Evolutionary conservation across 2,113 vertebrate genomes (phyloP).

Genomic region (Pagrus major): DNA sequence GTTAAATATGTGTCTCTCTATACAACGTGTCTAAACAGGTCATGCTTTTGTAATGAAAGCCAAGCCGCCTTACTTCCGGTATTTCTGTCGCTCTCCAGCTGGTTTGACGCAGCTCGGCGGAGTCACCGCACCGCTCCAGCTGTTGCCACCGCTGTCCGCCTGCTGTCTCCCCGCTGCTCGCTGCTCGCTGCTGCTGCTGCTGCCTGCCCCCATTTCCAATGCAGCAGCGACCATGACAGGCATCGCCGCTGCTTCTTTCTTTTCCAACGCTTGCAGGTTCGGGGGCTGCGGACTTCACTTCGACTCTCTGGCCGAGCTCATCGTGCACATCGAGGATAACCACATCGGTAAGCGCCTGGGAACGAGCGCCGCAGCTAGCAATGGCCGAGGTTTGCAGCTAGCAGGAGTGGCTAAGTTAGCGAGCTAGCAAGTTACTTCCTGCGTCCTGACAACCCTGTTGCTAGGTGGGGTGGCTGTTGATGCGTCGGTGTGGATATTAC

Average conservation of each 20-base stretch:
- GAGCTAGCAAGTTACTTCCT: conserved; percentile 79
- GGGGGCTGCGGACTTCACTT: conserved; percentile 95
- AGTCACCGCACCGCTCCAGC: conserved; percentile 76
- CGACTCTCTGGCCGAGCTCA: conserved; percentile 92
- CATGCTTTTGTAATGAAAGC: conserved; percentile 52
- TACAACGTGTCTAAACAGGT: too few relatives aligned
- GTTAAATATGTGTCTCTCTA: neutral
- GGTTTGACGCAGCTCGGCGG: conserved; percentile 52
- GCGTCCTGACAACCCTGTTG: conserved; percentile 89
- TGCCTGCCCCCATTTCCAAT: conserved; percentile 83
- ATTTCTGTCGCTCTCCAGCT: neutral
- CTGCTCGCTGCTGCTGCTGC: conserved; percentile 68
- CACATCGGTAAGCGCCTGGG: conserved; percentile 90
- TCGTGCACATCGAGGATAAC: conserved; percentile 96
- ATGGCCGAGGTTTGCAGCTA: conserved; percentile 65
- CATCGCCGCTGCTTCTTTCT: conserved; percentile 97
- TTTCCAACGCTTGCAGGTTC: conserved; percentile 95
- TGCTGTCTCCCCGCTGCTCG: conserved; percentile 54
- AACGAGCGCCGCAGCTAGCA: conserved; percentile 35
- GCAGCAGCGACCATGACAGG: conserved; percentile 92
- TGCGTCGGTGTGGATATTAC: neutral
- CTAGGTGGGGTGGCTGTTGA: conserved; percentile 85
- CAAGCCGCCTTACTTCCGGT: conserved; percentile 53
- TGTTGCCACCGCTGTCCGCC: conserved; percentile 76
- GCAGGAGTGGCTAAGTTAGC: conserved; percentile 69